Evolutionary conservation across 2,888 invertebrate species (phyloP), one percentile per base, ranked within the genome.

Genomic region (Cryptophagus acutangulus): DNA sequence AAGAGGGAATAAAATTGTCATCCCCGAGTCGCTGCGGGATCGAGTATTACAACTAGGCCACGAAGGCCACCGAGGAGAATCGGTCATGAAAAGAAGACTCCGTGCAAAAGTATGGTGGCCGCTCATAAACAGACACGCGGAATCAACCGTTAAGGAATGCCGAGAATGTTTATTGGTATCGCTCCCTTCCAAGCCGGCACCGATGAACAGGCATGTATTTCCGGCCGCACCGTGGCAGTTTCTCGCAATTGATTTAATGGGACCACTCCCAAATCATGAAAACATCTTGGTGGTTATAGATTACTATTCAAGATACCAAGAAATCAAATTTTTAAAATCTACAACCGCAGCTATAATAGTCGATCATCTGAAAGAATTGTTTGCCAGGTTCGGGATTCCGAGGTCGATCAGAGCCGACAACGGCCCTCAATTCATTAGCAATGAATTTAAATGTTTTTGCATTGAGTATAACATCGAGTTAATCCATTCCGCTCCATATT

Each of bases 1-100:
- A 10, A 26, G 48, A 30, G 49, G 48, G 6, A 48, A 41, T 28
- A 25, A 42, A 40, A 43, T 53, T 16, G 46, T 55, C 2, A 51
- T 53, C 5, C 51, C 52, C 9, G 10, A 39, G 20, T 28, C 43
- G 1, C 36, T 56, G 31, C 29, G 37, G 14, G 17, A 29, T 17
- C 36, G 16, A 13, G 33, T 43, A n/a, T 18, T 49, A 17, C 17
- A 43, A 31, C 33, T 51, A n/a, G 47, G 48, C n/a, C 51, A 58
- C 36, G 52, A 57, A 43, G 55, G 52, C 5, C 52, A 53, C 40
- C 53, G 53, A 12, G 55, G 54, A 9, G 46, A 45, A 29, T 48
- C 50, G n/a, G 44, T 45, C 2, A 53, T 55, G 50, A 52, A 57
- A 41, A 28, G 44, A 24, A 30, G 51, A 26, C 20, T 52, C 36